Percentiles rank a stretch among this genome's conserved stretches.
Evolutionary conservation across 2,888 invertebrate genomes (phyloP).

Genomic region (Trichopoda pennipes): DNA sequence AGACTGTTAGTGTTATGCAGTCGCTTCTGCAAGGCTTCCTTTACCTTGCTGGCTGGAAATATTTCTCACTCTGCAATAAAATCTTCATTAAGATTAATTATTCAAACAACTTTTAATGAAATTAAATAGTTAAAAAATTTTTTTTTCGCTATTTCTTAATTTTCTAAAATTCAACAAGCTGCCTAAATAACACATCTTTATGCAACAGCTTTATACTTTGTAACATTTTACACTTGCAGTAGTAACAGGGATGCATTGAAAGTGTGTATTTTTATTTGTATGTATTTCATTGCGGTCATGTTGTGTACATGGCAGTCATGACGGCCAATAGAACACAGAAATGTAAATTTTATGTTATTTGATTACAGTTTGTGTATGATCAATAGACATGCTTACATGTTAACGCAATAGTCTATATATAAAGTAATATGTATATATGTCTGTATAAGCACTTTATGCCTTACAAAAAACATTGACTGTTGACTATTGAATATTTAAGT

Average conservation of each 20-base stretch:
- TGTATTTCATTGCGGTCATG: constrained; percentile 53
- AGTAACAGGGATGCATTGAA: neutral
- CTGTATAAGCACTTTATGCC: neutral
- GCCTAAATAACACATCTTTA: neutral
- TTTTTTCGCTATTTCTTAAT: too few species aligned
- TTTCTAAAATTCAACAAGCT: neutral
- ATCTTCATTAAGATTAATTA: too few species aligned
- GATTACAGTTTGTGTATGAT: neutral
- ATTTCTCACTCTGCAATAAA: too few species aligned
- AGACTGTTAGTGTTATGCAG: too few species aligned
- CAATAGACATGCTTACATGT: neutral
- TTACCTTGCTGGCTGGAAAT: too few species aligned
- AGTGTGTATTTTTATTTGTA: neutral
- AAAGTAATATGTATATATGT: neutral
- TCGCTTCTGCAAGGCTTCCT: too few species aligned
- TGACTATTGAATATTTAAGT: constrained; percentile 40
- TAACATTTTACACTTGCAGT: neutral
- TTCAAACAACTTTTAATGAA: too few species aligned
- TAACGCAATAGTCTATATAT: neutral
- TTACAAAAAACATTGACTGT: neutral
- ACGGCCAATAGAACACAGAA: constrained; percentile 63
- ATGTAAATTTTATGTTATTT: constrained; percentile 68
- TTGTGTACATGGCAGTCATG: constrained; percentile 57
- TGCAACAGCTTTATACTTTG: too few species aligned
- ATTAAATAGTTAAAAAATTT: too few species aligned